Conservation (phyloP, 2,113 vertebrate genomes). For the Ailuropoda melanoleuca region DNA sequence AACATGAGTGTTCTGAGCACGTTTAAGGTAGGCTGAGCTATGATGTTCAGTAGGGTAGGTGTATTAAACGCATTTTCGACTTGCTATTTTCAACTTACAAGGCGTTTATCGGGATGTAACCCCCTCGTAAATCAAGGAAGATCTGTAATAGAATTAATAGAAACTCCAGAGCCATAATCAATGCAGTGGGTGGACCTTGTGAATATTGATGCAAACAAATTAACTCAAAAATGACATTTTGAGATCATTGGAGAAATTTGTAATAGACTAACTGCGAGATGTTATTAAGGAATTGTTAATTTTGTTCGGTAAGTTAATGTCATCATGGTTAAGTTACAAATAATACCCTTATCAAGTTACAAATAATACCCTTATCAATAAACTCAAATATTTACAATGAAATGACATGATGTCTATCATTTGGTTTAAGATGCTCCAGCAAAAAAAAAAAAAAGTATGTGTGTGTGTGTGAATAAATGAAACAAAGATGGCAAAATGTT, state of each 20-base stretch:
- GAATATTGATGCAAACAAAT: neutral
- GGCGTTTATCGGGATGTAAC: neutral
- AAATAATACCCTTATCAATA: neutral
- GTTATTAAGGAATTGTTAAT: neutral
- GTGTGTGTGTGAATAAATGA: neutral
- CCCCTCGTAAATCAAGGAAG: neutral
- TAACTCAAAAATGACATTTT: neutral
- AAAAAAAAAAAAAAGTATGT: neutral
- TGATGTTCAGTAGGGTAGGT: neutral
- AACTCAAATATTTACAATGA: neutral
- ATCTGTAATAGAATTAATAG: neutral
- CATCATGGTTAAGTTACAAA: neutral
- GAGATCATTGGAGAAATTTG: neutral
- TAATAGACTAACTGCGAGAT: neutral
- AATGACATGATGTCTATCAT: neutral
- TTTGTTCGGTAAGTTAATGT: neutral
- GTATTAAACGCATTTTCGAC: neutral
- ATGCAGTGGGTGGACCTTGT: neutral
- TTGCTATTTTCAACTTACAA: neutral
- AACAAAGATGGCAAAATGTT: neutral
- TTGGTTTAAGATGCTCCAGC: neutral
- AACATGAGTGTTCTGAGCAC: neutral
- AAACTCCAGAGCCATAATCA: neutral
- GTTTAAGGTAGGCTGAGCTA: neutral
- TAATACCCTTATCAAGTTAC: neutral